These are phyloP conservation scores for Dicranocentrus wangi DNA, from an alignment of 2,888 invertebrate species.

Conservation along the genomic window DNA sequence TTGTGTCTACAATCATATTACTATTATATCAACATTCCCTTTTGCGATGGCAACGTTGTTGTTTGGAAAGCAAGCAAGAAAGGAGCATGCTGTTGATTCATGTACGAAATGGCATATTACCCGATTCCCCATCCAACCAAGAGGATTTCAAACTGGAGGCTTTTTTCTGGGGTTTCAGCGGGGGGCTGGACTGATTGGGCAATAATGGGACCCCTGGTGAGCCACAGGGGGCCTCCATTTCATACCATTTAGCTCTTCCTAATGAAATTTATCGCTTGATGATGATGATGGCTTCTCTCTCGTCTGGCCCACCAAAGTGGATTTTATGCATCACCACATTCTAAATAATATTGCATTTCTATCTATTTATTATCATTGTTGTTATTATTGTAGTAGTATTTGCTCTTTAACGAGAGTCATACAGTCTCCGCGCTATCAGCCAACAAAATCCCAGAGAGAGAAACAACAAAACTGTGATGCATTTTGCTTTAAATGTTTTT, in stretches of 20 bases:
- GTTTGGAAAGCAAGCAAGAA: no score
- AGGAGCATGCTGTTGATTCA: conserved; percentile 58
- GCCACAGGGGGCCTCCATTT: conserved; percentile 72
- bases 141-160: conserved; percentile 69
- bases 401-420: conserved; percentile 40
- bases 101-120: conserved; percentile 71
- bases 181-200: conserved; percentile 73
- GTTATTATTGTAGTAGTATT: conserved; percentile 43
- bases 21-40: conserved; percentile 19
- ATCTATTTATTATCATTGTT: conserved; percentile 52
- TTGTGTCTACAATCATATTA: conserved; percentile 9
- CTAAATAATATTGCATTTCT: conserved; percentile 50
- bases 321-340: conserved; percentile 72
- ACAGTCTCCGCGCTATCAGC: neutral
- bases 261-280: conserved; percentile 73
- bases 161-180: conserved; percentile 71
- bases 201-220: conserved; percentile 73
- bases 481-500: no score
- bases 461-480: no score
- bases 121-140: conserved; percentile 57
- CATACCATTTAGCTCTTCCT: conserved; percentile 73
- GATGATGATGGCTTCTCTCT: conserved; percentile 59
- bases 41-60: no score
- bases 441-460: no score
- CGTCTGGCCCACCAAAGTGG: conserved; percentile 73